Base-by-base conservation (phyloP, 2,888 invertebrate genomes). In the Agapostemon virescens region DNA sequence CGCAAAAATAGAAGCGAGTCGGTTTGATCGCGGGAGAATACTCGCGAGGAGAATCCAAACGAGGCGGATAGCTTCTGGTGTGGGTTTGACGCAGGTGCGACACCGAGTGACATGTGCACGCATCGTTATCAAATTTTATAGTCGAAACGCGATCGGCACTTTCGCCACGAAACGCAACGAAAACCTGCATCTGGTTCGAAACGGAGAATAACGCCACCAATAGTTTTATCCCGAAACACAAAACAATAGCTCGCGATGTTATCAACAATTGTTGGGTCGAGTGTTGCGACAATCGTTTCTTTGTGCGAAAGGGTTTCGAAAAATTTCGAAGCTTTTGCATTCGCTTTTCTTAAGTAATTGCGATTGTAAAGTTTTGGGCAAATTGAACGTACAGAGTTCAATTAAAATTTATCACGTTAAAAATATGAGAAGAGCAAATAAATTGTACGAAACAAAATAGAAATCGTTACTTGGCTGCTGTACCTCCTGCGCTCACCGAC, bases 1-100 rank as follows among this genome's bases (percentile, higher is more conserved):
- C 61, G 74, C 63, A 74, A 82, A 77, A 77, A 82, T 81, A 82
- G 74, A 77, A 61, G 45, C 58, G 33, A n/a, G 30, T 30, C 69
- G 69, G 23, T 55, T 49, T 68, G 80, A 72, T 79, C 55, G 74
- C 69, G 17, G 30, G 4, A 33, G 71, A 52, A 64, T n/a, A 30
- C 36, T 45, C 66, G 20, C 49, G 45, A 11, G 49, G 38, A 45
- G 81, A 69, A 75, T 81, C 69, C 69, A n/a, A 84, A 71, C 69
- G 61, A 79, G 69, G 52, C 58, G 38, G 36, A 45, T 13, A 49
- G 66, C 42, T 30, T 61, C 67, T 30, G 23, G 75, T 63, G 64
- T 63, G 68, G 67, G 26, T 55, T 69, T 40, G 64, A 26, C 45
- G 70, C 79, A 79, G 79, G 79, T 81, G 81, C 63, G 63, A 66